Base-by-base conservation (phyloP, 2,888 invertebrate genomes). In the Hypomecis atomaria region DNA sequence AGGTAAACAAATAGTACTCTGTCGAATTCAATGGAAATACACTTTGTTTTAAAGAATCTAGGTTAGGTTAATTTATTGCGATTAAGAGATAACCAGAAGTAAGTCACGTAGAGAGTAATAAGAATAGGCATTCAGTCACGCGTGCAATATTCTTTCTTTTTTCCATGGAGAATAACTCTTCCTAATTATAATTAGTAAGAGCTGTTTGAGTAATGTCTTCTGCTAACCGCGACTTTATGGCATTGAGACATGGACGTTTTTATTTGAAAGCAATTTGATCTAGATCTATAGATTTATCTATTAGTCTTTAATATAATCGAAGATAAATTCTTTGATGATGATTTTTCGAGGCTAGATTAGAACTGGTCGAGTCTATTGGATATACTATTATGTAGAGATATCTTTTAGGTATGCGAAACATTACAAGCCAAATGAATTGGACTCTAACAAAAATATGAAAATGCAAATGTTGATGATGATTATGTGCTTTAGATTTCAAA, bases 81-180 rank as follows among this genome's bases (percentile, higher is more conserved):
- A 36, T 54, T 44, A 43, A 36, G 34, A 54, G 43, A 54, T 54
- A 54, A 54, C 11, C 47, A 23, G 36, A 53, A 33, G 23, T 55
- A 56, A 61, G 57, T 52, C 62, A 57, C 52, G 40, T 62, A 62
- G 55, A 50, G 56, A 57, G 40, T 11, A 40, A 42, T 45, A 42
- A 23, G 48, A 55, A 45, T 37, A 42, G 34, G 40, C 56, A 57
- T 62, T 44, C 50, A 49, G 45, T 57, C 62, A 57, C 62, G 62
- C 62, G 45, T 62, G 40, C 9, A 43, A 38, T 47, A 52, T 45
- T 57, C 10, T 58, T 53, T 49, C 38, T 43, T 53, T 56, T 34
- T 38, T 42, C 38, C 45, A 53, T 56, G 56, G 47, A 47, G 40
- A 52, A 23, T 52, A 38, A 42, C 43, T 57, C 44, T 57, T 53